These are phyloP conservation scores for Muscicapa adusta DNA, from an alignment of 2,113 vertebrate genomes.

Conservation along the genomic window DNA sequence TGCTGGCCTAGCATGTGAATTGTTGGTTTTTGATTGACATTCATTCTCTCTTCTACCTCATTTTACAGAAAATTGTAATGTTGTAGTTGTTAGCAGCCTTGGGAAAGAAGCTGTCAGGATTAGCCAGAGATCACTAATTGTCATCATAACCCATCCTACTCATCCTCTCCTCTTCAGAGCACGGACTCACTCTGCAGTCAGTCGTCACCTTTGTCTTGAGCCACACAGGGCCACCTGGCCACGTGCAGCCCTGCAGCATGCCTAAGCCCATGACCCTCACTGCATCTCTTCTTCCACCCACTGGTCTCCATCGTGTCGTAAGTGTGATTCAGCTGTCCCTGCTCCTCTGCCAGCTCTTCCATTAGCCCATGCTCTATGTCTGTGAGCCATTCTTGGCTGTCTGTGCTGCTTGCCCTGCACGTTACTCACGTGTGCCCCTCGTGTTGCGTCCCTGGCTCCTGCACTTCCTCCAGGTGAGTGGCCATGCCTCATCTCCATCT, in stretches of 20 bases:
- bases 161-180: constrained; percentile 36
- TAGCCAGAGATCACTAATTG: not conserved
- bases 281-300: constrained; percentile 43
- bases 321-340: constrained; percentile 45
- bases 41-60: not conserved
- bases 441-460: not conserved
- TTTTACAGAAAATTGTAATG: not conserved
- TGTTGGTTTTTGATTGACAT: not conserved
- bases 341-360: constrained; percentile 1
- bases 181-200: constrained; percentile 8
- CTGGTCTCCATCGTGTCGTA: constrained; percentile 43
- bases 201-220: constrained; percentile 25
- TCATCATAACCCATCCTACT: not conserved
- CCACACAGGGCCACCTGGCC: not conserved
- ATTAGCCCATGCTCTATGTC: not conserved
- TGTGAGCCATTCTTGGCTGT: not conserved
- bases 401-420: not conserved
- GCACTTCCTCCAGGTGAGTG: constrained; percentile 30
- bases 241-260: constrained; percentile 24
- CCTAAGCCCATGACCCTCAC: constrained; percentile 41
- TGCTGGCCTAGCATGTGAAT: not conserved
- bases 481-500: not conserved
- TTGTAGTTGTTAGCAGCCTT: not conserved
- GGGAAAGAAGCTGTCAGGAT: not conserved
- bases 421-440: not conserved